Percentiles rank a stretch among this genome's conserved stretches.
Conservation (phyloP, 1,140 invertebrate species). For the Anadara kagoshimensis region DNA sequence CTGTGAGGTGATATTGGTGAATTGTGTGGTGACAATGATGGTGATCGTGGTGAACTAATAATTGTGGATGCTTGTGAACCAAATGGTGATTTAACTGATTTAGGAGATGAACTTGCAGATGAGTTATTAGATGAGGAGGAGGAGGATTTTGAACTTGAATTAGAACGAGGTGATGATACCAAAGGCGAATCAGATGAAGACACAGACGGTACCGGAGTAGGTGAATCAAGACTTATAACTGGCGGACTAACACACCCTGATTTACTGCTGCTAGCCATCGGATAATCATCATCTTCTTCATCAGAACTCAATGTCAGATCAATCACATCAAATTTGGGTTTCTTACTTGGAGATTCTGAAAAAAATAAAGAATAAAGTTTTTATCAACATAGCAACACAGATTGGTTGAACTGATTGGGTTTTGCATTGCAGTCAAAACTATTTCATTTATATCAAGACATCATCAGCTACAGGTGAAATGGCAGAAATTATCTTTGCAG, state of each 20-base stretch:
- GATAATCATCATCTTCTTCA: slow-evolving; percentile 56
- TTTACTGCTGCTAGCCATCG: slow-evolving; percentile 33
- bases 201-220: slow-evolving; percentile 52
- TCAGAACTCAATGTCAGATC: slow-evolving; percentile 68
- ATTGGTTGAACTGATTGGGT: no score
- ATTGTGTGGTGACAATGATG: slow-evolving; percentile 7
- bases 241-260: slow-evolving; percentile 56
- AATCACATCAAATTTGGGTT: slow-evolving; percentile 64
- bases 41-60: slow-evolving; percentile 5
- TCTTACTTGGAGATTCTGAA: slow-evolving; percentile 55
- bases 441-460: no score
- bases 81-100: slow-evolving; percentile 7
- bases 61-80: slow-evolving; percentile 3
- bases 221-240: slow-evolving; percentile 66
- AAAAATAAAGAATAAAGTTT: no score
- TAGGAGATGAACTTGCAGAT: slow-evolving; percentile 38
- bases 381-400: no score
- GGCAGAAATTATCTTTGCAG: no score
- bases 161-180: slow-evolving; percentile 46
- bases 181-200: slow-evolving; percentile 51
- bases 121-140: slow-evolving; percentile 41
- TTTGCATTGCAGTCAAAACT: no score
- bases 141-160: slow-evolving; percentile 46
- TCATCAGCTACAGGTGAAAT: no score
- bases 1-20: not conserved